Evolutionary conservation across 30 jellyfish, hydroid and myxozoan genomes (phyloP).

Genomic region (Sanderia malayensis): DNA sequence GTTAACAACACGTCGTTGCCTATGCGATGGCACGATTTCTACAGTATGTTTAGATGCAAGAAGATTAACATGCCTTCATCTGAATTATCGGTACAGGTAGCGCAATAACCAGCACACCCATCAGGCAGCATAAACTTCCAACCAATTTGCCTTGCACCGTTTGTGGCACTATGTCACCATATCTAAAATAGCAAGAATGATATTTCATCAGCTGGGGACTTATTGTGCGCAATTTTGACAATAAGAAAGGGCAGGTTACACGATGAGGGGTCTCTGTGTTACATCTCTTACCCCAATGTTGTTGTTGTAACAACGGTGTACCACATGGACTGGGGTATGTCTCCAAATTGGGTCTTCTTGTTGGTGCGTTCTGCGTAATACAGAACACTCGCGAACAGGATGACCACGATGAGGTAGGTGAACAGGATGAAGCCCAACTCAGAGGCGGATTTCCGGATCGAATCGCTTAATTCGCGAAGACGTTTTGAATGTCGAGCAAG

Average conservation of each 20-base stretch:
- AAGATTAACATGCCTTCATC: constrained; percentile 78
- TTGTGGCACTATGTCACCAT: constrained; percentile 92
- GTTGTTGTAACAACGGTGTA: constrained; percentile 96
- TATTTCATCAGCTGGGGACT: no score
- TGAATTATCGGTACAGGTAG: constrained; percentile 96
- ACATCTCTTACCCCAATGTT: constrained; percentile 91
- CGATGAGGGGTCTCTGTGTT: no score
- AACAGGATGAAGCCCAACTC: constrained; percentile 94
- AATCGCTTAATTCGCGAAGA: constrained; percentile 77
- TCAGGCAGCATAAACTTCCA: constrained; percentile 92
- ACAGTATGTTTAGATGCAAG: no score
- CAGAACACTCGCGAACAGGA: constrained; percentile 83
- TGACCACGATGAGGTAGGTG: constrained; percentile 83
- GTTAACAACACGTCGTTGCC: no score
- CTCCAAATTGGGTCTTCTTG: constrained; percentile 49
- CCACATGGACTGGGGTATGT: constrained; percentile 97
- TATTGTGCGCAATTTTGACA: no score
- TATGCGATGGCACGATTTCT: no score
- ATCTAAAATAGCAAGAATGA: constrained; percentile 35
- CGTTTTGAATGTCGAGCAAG: constrained; percentile 94
- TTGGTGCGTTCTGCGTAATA: constrained; percentile 87
- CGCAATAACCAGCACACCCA: constrained; percentile 97
- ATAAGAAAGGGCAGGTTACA: no score
- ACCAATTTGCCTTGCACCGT: constrained; percentile 92
- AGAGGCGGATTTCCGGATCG: constrained; percentile 79